A percentile compares a stretch with the other conserved stretches of the same genome.
Conservation (phyloP, 2,113 vertebrate species). For the Brachyhypopomus occidentalis region DNA sequence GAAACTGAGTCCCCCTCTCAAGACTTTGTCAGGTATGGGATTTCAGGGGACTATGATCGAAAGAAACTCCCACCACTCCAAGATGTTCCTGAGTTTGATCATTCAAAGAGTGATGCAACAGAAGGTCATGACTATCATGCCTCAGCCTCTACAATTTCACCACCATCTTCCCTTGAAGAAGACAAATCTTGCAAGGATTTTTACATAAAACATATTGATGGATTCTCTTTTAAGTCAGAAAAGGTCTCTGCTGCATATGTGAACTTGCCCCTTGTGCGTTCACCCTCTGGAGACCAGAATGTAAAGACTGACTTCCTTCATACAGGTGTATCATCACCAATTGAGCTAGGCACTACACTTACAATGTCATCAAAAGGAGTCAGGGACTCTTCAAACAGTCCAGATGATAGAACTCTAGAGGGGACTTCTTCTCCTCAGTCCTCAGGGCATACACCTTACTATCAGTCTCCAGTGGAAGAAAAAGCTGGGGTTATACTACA, state of each 20-base stretch:
- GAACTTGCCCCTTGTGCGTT: conserved; percentile 82
- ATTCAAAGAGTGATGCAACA: conserved; percentile 86
- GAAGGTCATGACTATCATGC: conserved; percentile 88
- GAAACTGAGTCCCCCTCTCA: conserved; percentile 86
- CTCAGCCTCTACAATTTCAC: conserved; percentile 91
- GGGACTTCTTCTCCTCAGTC: conserved; percentile 89
- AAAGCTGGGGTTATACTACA: conserved; percentile 76
- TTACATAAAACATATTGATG: conserved; percentile 59
- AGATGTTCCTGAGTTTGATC: conserved; percentile 74
- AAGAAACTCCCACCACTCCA: conserved; percentile 76
- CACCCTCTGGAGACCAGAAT: conserved; percentile 86
- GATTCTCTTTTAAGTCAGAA: conserved; percentile 61
- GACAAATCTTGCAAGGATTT: conserved; percentile 80
- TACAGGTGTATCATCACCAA: conserved; percentile 77
- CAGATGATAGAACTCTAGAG: conserved; percentile 92
- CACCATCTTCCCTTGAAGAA: conserved; percentile 88
- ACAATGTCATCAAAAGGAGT: conserved; percentile 66
- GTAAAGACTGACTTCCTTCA: conserved; percentile 82
- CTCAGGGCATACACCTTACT: conserved; percentile 95
- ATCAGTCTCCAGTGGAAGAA: conserved; percentile 95
- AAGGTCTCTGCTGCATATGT: conserved; percentile 68
- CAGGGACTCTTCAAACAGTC: conserved; percentile 79
- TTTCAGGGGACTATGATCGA: conserved; percentile 75
- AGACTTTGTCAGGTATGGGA: conserved; percentile 80
- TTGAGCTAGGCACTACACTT: conserved; percentile 74